Evolutionary conservation across 2,797 vertebrate genomes (phyloP), one percentile per base, ranked within the genome.

Genomic region (Gadopsis bispinosus): DNA sequence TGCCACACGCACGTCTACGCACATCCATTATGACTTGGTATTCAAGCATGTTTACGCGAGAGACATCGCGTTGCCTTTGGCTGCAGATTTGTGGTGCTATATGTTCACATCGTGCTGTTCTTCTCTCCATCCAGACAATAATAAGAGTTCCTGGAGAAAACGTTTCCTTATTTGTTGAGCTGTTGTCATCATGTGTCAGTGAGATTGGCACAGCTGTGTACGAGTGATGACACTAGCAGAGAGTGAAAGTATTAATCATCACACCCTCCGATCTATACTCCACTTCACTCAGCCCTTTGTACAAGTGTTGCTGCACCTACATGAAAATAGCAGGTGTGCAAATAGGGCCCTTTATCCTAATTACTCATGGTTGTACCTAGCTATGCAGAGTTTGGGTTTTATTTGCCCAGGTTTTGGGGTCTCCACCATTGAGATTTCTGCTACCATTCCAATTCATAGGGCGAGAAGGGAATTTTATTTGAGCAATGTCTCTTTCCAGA

Each of bases 321-420:
- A 14, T 35, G 19, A 66, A 61, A 51, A 53, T 17, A 66, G 72
- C 53, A 63, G 59, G 35, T 63, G 48, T 2, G 13, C 16, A 45
- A 45, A 45, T 45, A 56, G 26, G 39, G 7, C 20, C n/a, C 51
- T 45, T 65, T 45, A 65, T 65, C 53, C 6, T 55, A 35, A 69
- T 58, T n/a, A 56, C 7, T 35, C 20, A 51, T 63, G 64, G 26
- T 41, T 11, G 29, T 13, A 16, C n/a, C 39, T 37, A 12, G 69
- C 17, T 45, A 14, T 29, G n/a, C n/a, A 66, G 33, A 56, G 22
- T 33, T 41, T n/a, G 20, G 48, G 2, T n/a, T 17, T 35, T 10
- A 29, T 65, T 31, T 33, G n/a, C 31, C 33, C 16, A 16, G 35
- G 68, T 53, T 73, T 48, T 20, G 35, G 56, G 41, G 31, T 39